Evolutionary conservation across 2,113 vertebrate genomes (phyloP).

Genomic region (Clarias batrachus): DNA sequence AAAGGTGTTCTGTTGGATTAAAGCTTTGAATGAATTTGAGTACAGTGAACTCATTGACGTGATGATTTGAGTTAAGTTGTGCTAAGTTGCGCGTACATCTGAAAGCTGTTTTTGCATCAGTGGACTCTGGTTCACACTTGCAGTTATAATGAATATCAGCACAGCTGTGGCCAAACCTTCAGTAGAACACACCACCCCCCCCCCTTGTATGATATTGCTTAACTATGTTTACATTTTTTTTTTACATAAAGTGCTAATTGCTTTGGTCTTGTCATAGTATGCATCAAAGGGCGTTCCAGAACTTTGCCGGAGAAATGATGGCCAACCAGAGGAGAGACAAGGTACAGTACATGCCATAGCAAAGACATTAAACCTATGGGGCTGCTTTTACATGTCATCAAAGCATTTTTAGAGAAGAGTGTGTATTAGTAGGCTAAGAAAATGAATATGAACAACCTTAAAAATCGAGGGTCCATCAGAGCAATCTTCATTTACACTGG

Average conservation of each 20-base stretch:
- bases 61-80: no score
- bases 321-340: slow-evolving; percentile 85
- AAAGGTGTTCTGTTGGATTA: no score
- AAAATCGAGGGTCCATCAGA: not conserved
- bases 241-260: not conserved
- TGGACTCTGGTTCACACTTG: not conserved
- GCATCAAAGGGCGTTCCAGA: slow-evolving; percentile 94
- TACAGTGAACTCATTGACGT: no score
- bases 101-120: no score
- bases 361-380: no score
- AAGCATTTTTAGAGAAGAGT: no score
- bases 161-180: not conserved
- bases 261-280: slow-evolving; percentile 71
- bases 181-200: not conserved
- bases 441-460: no score
- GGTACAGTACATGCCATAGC: slow-evolving; percentile 67
- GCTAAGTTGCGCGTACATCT: no score
- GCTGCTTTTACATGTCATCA: no score
- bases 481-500: not conserved
- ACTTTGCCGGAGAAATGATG: slow-evolving; percentile 88
- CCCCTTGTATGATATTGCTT: not conserved
- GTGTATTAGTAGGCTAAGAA: no score
- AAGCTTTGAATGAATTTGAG: no score
- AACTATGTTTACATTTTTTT: not conserved
- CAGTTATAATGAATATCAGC: not conserved